Conservation (phyloP, 2,888 invertebrate species). For the Eilema griseolum region DNA sequence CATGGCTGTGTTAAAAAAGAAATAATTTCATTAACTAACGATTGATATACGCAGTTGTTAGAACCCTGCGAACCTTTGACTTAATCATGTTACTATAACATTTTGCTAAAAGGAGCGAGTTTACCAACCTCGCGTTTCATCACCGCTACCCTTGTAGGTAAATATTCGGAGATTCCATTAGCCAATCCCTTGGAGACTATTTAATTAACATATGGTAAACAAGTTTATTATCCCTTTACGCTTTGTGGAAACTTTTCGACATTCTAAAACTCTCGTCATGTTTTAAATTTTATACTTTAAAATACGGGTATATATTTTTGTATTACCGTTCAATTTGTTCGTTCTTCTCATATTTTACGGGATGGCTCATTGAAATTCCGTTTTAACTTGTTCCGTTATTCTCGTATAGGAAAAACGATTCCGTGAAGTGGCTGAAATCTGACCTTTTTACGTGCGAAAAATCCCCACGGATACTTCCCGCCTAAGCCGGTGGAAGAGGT, state of each 20-base stretch:
- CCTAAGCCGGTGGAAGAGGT: too few relatives aligned
- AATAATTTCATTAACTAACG: too few relatives aligned
- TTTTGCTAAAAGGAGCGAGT: conserved; percentile 34
- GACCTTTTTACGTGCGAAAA: too few relatives aligned
- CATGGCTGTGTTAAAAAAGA: not conserved
- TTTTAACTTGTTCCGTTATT: not conserved
- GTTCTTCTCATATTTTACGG: conserved; percentile 28
- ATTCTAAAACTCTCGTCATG: conserved; percentile 51
- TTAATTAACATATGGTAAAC: conserved; percentile 79
- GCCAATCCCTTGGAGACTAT: conserved; percentile 69
- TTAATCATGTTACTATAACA: conserved; percentile 24
- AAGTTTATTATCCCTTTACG: conserved; percentile 73
- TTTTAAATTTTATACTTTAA: conserved; percentile 50
- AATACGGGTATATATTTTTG: conserved; percentile 8
- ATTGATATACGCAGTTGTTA: not conserved
- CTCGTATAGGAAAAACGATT: too few relatives aligned
- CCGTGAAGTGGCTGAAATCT: too few relatives aligned
- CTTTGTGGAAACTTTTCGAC: conserved; percentile 61
- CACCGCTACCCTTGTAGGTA: conserved; percentile 57
- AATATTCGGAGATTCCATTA: conserved; percentile 73
- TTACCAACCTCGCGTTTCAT: conserved; percentile 43
- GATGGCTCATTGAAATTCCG: conserved; percentile 30
- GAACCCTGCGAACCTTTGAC: not conserved
- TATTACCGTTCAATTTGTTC: conserved; percentile 26
- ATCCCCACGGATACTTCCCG: too few relatives aligned